Conservation (phyloP, 2,797 vertebrate genomes). For the Gobio occitaniae region DNA sequence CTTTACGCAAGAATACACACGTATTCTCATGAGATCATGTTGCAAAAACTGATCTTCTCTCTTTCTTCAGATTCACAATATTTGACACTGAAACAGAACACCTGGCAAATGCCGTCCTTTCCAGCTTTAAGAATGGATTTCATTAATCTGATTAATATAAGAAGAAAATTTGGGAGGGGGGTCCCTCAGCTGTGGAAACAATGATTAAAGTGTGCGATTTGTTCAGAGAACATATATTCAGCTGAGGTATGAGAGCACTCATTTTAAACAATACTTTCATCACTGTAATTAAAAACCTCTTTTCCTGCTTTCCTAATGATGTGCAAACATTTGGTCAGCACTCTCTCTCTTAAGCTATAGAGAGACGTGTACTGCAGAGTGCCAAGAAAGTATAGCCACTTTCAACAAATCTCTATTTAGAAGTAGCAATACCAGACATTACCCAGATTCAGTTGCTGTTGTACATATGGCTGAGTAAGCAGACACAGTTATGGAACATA, state of each 20-base stretch:
- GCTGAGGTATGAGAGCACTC: conserved; percentile 1
- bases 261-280: conserved; percentile 27
- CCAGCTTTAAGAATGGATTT: neutral
- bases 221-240: conserved; percentile 13
- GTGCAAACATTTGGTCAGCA: conserved; percentile 37
- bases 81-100: conserved; percentile 3
- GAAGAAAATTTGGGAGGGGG: neutral
- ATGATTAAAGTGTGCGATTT: conserved; percentile 28
- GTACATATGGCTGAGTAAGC: neutral
- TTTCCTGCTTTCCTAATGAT: conserved; percentile 43
- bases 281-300: conserved; percentile 43
- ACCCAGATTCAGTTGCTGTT: neutral
- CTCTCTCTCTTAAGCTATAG: conserved; percentile 5
- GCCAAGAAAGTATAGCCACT: conserved; percentile 15
- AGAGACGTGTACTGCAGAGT: neutral
- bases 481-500: neutral
- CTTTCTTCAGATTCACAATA: neutral
- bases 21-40: too few relatives aligned
- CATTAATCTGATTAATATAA: conserved; percentile 27
- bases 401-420: conserved; percentile 5
- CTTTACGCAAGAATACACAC: too few relatives aligned
- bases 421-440: neutral
- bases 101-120: neutral
- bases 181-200: conserved; percentile 51
- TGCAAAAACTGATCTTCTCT: neutral